These are phyloP conservation scores for Ostrea denselamellosa DNA, from an alignment of 1,140 invertebrate species.

Conservation along the genomic window DNA sequence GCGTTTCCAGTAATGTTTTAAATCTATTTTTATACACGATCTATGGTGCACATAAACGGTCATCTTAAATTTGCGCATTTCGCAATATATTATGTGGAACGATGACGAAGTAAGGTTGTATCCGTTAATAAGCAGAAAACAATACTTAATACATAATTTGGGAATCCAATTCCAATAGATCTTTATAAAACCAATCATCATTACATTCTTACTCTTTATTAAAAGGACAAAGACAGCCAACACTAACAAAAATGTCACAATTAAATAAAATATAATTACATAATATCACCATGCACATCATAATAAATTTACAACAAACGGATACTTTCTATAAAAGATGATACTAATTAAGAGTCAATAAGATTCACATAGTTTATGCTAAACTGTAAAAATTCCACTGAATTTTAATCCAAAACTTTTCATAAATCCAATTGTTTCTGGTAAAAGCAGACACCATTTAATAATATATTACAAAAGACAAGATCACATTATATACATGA, in stretches of 20 bases:
- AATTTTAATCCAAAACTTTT: background rate
- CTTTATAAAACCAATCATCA: background rate
- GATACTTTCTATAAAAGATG: background rate
- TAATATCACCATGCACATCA: background rate
- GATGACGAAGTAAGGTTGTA: background rate
- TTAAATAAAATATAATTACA: background rate
- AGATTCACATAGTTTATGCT: background rate
- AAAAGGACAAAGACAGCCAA: background rate
- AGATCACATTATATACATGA: background rate
- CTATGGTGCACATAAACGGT: background rate
- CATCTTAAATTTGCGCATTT: background rate
- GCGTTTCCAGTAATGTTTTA: background rate
- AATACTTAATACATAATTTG: too few relatives aligned
- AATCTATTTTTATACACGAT: background rate
- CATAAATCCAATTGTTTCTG: background rate
- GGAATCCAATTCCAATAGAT: too few relatives aligned
- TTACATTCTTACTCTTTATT: background rate
- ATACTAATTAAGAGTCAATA: background rate
- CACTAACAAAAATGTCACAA: background rate
- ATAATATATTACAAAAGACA: slow-evolving; percentile 5
- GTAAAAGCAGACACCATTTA: background rate
- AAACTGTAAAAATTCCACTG: background rate
- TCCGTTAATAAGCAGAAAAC: too few relatives aligned
- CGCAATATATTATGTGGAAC: background rate
- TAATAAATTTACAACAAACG: background rate